phyloP scores from a whole-genome alignment of 2,113 vertebrate species.

The Nannospalax galili region DNA sequence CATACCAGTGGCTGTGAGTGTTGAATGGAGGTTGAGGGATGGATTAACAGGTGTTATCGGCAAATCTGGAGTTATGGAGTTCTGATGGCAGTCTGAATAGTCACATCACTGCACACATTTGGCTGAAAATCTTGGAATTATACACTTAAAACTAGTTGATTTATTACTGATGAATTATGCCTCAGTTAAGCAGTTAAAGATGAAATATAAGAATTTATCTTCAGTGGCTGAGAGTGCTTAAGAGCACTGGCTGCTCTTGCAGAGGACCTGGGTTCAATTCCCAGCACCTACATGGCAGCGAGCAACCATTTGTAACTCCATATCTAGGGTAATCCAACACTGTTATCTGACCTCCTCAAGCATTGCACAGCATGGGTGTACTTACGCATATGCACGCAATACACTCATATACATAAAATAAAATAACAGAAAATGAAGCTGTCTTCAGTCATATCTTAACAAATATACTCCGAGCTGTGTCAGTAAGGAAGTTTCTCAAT shows the following conservation, averaged over 20 bases:
- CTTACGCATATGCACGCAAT: too few species aligned
- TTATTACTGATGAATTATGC: constrained; percentile 48
- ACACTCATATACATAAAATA: too few species aligned
- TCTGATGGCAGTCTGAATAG: not conserved
- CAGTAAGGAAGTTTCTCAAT: constrained; percentile 44
- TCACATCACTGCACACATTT: not conserved
- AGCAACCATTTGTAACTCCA: too few species aligned
- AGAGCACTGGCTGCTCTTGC: too few species aligned
- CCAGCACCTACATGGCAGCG: too few species aligned
- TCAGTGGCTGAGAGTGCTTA: too few species aligned
- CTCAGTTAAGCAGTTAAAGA: constrained; percentile 53
- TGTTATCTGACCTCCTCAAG: too few species aligned
- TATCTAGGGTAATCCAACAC: too few species aligned
- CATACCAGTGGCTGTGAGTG: not conserved
- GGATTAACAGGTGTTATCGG: not conserved
- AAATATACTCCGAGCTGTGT: constrained; percentile 52
- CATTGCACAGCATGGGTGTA: too few species aligned
- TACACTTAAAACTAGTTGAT: constrained; percentile 24
- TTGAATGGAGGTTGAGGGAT: not conserved
- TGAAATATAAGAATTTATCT: constrained; percentile 16
- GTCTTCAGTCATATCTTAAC: constrained; percentile 57
- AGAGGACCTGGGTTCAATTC: too few species aligned
- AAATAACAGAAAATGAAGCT: too few species aligned
- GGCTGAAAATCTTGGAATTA: constrained; percentile 34
- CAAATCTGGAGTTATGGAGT: not conserved